Conservation (phyloP, 1,140 invertebrate genomes). For the Lepidotrigona ventralis region DNA sequence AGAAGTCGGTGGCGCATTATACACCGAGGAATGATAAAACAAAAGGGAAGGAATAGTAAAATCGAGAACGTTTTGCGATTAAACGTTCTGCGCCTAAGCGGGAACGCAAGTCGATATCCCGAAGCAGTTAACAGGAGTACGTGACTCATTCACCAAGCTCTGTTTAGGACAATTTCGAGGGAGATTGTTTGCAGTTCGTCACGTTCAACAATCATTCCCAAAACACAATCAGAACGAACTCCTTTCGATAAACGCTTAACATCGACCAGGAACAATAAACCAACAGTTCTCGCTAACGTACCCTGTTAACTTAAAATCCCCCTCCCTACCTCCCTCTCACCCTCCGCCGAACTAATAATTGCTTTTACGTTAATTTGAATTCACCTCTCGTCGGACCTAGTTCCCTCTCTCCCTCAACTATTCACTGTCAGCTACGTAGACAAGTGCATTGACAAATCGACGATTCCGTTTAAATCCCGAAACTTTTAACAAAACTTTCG, state of each 20-base stretch:
- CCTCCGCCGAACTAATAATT: slow-evolving; percentile 22
- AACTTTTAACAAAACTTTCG: neutral
- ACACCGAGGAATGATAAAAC: no score
- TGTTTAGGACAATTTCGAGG: slow-evolving; percentile 35
- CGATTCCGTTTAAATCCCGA: neutral
- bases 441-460: neutral
- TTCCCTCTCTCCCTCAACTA: neutral
- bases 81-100: neutral
- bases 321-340: no score
- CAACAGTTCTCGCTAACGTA: slow-evolving; percentile 9
- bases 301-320: slow-evolving; percentile 23
- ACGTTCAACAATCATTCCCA: slow-evolving; percentile 21
- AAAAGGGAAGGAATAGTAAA: neutral
- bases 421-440: neutral
- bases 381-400: neutral
- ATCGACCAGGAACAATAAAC: slow-evolving; percentile 8
- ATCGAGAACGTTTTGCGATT: neutral
- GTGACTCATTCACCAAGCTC: slow-evolving; percentile 34
- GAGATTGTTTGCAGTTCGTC: slow-evolving; percentile 43
- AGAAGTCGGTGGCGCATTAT: neutral
- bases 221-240: slow-evolving; percentile 30
- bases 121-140: slow-evolving; percentile 35
- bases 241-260: slow-evolving; percentile 29
- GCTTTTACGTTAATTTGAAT: slow-evolving; percentile 31
- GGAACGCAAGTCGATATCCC: slow-evolving; percentile 21